A percentile compares a stretch with the other conserved stretches of the same genome.
These are phyloP conservation scores for Ophion obscuratus DNA, from an alignment of 2,888 invertebrate genomes.

Conservation along the genomic window DNA sequence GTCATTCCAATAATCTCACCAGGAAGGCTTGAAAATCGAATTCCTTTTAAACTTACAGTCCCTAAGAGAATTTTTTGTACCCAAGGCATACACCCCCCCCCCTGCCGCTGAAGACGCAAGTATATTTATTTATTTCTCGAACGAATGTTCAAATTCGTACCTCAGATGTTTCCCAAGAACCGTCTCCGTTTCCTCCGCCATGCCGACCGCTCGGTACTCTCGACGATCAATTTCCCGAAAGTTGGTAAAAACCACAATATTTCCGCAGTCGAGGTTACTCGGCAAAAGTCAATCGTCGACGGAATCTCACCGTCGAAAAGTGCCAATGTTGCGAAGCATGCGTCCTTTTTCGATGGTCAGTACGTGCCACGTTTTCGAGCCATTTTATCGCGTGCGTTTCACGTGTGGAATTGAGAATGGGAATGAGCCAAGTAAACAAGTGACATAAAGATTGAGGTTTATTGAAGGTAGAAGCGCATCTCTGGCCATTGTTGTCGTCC, in stretches of 20 bases:
- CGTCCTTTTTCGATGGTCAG: neutral
- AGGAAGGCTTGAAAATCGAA: no score
- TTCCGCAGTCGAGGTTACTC: neutral
- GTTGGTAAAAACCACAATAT: neutral
- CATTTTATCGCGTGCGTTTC: neutral
- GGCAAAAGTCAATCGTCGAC: neutral
- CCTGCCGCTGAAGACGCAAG: no score
- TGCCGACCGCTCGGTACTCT: neutral
- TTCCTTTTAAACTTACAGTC: no score
- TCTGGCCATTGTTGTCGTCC: constrained; percentile 18
- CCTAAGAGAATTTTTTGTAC: no score
- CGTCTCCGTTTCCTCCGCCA: neutral
- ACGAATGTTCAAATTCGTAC: constrained; percentile 6
- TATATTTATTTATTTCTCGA: neutral
- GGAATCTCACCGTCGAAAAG: neutral
- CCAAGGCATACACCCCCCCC: no score
- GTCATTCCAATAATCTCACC: no score
- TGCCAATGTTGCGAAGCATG: neutral
- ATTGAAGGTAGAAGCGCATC: neutral
- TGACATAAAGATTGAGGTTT: neutral
- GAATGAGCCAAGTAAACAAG: neutral
- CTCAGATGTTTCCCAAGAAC: constrained; percentile 10
- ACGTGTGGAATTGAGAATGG: neutral
- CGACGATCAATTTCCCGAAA: neutral
- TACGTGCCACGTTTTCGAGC: neutral